Evolutionary conservation across 1,140 invertebrate species (phyloP).

Genomic region (honey bee (Apis mellifera)): Amel_HAv3.1 CM009941.2:16345001-16345500

Average conservation of each 20-base stretch:
- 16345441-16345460: background rate
- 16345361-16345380: conserved; percentile 51
- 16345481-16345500: background rate
- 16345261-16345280: conserved; percentile 23
- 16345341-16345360: conserved; percentile 32
- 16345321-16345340: conserved; percentile 51
- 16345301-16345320: conserved; percentile 68
- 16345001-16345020: conserved; percentile 82
- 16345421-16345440: conserved; percentile 50
- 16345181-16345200: conserved; percentile 77
- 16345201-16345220: conserved; percentile 65
- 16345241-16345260: conserved; percentile 35
- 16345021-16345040: conserved; percentile 18
- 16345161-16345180: conserved; percentile 83
- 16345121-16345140: conserved; percentile 91
- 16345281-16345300: conserved; percentile 54
- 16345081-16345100: background rate
- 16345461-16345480: background rate
- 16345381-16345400: conserved; percentile 39
- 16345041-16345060: background rate
- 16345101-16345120: conserved; percentile 90
- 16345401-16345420: conserved; percentile 48
- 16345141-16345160: conserved; percentile 88
- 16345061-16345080: background rate
- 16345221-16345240: conserved; percentile 51